Evolutionary conservation across 2,797 vertebrate genomes (phyloP).

Genomic region (Vespertilio murinus): DNA sequence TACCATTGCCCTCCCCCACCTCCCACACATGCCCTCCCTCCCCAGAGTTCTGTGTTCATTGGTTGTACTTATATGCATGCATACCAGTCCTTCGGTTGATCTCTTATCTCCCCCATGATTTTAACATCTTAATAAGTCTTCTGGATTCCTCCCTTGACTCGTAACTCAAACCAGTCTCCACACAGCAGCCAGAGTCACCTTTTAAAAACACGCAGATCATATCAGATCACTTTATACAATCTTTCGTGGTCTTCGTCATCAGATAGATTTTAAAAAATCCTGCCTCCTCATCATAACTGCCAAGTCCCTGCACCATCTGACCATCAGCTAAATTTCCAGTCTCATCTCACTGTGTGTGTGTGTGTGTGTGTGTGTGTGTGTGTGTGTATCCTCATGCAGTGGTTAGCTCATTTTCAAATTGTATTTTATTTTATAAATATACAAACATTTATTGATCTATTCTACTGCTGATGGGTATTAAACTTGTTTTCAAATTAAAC

Average conservation of each 20-base stretch:
- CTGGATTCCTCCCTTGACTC: background rate
- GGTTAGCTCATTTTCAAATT: background rate
- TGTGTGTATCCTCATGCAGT: background rate
- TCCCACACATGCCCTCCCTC: too few species aligned
- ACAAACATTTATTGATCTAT: background rate
- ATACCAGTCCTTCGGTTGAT: too few species aligned
- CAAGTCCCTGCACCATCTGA: background rate
- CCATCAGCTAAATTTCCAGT: background rate
- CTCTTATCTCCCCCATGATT: too few species aligned
- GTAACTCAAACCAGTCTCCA: background rate
- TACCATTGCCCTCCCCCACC: too few species aligned
- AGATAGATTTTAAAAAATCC: background rate
- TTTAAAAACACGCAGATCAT: background rate
- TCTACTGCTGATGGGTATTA: background rate
- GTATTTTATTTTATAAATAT: background rate
- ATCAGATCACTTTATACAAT: background rate
- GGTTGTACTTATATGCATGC: too few species aligned
- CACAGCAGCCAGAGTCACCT: background rate
- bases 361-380: too few species aligned
- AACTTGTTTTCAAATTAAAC: background rate
- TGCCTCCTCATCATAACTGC: background rate
- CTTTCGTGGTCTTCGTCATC: background rate
- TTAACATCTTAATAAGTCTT: background rate
- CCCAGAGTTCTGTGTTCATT: too few species aligned
- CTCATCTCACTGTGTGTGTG: too few species aligned